A percentile compares a stretch with the other conserved stretches of the same genome.
Evolutionary conservation across 2,888 invertebrate genomes (phyloP).

Genomic region (Crocallis elinguaria): DNA sequence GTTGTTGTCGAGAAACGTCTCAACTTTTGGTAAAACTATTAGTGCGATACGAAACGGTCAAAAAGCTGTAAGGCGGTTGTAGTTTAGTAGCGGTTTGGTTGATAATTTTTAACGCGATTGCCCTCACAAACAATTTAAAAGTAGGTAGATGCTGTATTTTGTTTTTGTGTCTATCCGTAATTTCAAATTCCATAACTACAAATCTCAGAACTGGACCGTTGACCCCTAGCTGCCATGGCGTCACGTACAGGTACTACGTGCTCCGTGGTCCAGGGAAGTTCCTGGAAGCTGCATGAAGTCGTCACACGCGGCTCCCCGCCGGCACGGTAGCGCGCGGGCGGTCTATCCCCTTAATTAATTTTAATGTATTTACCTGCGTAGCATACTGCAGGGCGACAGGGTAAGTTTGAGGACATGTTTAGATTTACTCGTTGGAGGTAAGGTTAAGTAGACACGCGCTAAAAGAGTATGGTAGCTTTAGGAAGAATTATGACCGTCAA

Average conservation of each 20-base stretch:
- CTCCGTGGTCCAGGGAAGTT: conserved; percentile 51
- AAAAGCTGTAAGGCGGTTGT: too few relatives aligned
- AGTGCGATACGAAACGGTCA: too few relatives aligned
- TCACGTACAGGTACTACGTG: conserved; percentile 36
- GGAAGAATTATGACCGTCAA: too few relatives aligned
- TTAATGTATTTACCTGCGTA: conserved; percentile 74
- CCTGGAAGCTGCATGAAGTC: conserved; percentile 81
- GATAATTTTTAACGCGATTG: too few relatives aligned
- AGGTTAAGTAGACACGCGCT: not conserved
- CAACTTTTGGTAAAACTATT: too few relatives aligned
- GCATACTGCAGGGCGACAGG: conserved; percentile 13
- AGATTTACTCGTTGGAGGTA: not conserved
- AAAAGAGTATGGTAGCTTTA: not conserved
- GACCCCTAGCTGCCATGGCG: conserved; percentile 34
- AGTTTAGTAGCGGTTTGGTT: too few relatives aligned
- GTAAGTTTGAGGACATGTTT: conserved; percentile 19
- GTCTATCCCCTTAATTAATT: conserved; percentile 81
- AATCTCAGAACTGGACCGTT: conserved; percentile 21
- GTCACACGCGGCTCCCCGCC: conserved; percentile 67
- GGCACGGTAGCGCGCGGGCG: conserved; percentile 82
- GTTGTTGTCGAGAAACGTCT: too few relatives aligned
- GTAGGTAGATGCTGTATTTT: too few relatives aligned
- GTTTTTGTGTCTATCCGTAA: not conserved
- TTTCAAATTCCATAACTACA: not conserved
- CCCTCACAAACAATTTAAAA: too few relatives aligned